phyloP scores from a whole-genome alignment of 2,888 invertebrate genomes.

The Chironomus tentans region DNA sequence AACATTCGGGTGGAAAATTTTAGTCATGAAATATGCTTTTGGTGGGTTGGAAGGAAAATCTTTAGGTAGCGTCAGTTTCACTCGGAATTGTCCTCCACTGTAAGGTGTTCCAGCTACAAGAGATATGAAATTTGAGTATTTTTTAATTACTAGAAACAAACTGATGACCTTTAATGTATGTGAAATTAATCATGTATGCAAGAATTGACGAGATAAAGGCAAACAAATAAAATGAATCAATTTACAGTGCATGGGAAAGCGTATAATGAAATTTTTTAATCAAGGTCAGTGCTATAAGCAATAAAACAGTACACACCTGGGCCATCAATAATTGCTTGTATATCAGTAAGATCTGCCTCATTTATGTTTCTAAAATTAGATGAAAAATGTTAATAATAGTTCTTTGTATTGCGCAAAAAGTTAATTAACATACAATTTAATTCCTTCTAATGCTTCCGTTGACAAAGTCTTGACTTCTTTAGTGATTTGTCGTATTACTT shows the following conservation, averaged over 20 bases:
- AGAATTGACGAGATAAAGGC: no score
- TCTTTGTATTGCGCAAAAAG: neutral
- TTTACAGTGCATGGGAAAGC: no score
- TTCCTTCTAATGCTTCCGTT: conserved; percentile 79
- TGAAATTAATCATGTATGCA: no score
- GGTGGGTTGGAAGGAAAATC: conserved; percentile 89
- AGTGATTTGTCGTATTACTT: conserved; percentile 76
- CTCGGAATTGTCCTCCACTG: conserved; percentile 76
- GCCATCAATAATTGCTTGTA: conserved; percentile 85
- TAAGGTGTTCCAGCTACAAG: conserved; percentile 79
- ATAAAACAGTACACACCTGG: conserved; percentile 50
- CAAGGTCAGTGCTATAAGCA: no score
- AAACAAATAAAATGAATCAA: no score
- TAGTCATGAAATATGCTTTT: conserved; percentile 86
- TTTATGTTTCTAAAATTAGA: neutral
- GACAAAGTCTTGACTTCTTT: conserved; percentile 81
- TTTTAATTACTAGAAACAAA: no score
- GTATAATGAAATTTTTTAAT: no score
- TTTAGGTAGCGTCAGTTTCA: conserved; percentile 82
- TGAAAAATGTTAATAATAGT: neutral
- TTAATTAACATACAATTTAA: conserved; percentile 70
- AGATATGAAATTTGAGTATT: no score
- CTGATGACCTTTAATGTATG: no score
- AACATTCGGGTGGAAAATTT: conserved; percentile 96
- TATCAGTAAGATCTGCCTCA: conserved; percentile 88